Evolutionary conservation across 2,797 vertebrate species (phyloP).

Genomic region (Chaetodon trifasciatus): DNA sequence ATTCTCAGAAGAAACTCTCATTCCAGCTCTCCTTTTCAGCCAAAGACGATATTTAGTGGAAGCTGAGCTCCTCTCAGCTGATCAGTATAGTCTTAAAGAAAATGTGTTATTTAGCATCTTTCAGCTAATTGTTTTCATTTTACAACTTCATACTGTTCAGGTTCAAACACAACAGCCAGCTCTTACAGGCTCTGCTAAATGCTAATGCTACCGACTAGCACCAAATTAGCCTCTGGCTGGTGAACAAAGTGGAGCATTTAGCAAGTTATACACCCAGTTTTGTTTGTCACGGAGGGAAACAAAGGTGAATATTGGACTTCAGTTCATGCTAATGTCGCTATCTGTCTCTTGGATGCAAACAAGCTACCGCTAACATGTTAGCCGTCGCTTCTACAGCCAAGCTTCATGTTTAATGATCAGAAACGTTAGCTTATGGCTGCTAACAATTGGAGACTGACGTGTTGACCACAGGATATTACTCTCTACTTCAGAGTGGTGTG

Average conservation of each 20-base stretch:
- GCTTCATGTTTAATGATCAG: not conserved
- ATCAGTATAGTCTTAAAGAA: not conserved
- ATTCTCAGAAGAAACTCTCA: not conserved
- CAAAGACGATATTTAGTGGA: conserved; percentile 15
- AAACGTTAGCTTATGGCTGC: not conserved
- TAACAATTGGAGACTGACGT: no score
- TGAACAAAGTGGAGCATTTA: no score
- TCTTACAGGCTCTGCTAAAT: not conserved
- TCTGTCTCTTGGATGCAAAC: not conserved
- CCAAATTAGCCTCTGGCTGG: no score
- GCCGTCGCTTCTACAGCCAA: not conserved
- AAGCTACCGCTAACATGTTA: not conserved
- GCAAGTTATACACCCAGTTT: not conserved
- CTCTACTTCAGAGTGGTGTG: no score
- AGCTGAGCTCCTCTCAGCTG: not conserved
- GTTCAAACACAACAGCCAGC: not conserved
- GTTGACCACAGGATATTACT: no score
- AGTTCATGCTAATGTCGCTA: not conserved
- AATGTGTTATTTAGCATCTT: not conserved
- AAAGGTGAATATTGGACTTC: not conserved
- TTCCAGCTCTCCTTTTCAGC: not conserved
- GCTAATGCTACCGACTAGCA: no score
- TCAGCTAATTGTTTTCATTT: not conserved
- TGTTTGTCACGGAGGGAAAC: not conserved
- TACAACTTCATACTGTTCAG: not conserved